Conservation (phyloP, 2,113 vertebrate species). For the Leptobrachium leishanense region DNA sequence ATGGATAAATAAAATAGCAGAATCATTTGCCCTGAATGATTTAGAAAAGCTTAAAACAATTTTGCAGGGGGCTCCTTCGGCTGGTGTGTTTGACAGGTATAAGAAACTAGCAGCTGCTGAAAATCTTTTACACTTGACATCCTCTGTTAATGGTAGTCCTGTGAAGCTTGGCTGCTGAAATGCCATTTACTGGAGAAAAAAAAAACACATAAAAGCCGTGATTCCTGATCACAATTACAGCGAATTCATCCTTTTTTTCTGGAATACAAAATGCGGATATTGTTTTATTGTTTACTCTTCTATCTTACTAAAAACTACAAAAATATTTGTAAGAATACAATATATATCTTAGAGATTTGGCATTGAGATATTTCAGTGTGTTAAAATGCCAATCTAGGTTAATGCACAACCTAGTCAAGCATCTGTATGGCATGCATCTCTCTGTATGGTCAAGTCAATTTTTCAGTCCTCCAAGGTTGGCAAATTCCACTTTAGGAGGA, state of each 20-base stretch:
- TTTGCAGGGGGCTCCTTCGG: constrained; percentile 32
- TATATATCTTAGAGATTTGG: no score
- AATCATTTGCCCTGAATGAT: neutral
- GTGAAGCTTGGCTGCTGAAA: constrained; percentile 44
- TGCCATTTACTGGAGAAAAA: constrained; percentile 19
- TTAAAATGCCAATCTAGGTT: no score
- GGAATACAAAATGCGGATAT: neutral
- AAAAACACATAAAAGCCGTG: neutral
- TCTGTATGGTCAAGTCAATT: no score
- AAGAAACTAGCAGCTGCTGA: constrained; percentile 40
- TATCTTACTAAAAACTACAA: no score
- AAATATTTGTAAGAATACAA: no score
- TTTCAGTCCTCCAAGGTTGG: no score
- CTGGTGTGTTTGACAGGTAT: constrained; percentile 35
- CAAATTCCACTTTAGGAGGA: no score
- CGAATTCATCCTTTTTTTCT: constrained; percentile 15
- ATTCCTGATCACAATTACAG: constrained; percentile 18
- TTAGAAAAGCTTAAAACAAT: constrained; percentile 39
- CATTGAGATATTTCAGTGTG: no score
- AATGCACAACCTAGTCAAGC: no score
- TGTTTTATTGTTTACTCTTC: neutral
- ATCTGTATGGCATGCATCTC: no score
- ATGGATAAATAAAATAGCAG: constrained; percentile 14
- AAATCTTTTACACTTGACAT: constrained; percentile 42
- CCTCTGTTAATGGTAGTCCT: constrained; percentile 34